Conservation (phyloP, 2,113 vertebrate species). For the Peromyscus polionotus region DNA sequence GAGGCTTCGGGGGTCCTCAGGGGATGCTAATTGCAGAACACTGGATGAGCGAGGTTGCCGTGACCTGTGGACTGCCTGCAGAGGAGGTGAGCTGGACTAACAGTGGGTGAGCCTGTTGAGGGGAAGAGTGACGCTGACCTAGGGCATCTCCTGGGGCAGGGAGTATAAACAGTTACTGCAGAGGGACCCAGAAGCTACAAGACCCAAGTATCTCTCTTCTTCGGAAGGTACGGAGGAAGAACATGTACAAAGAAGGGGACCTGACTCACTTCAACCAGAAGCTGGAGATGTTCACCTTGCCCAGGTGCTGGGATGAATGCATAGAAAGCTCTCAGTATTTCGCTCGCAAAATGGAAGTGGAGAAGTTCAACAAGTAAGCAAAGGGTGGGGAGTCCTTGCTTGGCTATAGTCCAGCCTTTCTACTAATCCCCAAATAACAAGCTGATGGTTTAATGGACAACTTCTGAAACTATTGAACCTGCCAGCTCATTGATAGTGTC, state of each 20-base stretch:
- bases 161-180: not conserved
- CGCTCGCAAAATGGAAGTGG: slow-evolving; percentile 84
- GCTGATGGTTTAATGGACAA: not conserved
- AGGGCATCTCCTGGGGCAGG: not conserved
- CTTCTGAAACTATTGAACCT: not conserved
- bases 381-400: not conserved
- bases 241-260: slow-evolving; percentile 94
- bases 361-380: slow-evolving; percentile 94
- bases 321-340: slow-evolving; percentile 88
- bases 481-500: not conserved
- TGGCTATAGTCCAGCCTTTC: not conserved
- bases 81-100: slow-evolving; percentile 89
- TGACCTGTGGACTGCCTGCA: slow-evolving; percentile 89
- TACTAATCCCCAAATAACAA: not conserved
- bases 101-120: too few species aligned
- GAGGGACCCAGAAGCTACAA: not conserved
- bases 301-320: slow-evolving; percentile 96
- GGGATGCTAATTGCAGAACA: slow-evolving; percentile 95
- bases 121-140: not conserved
- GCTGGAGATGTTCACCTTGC: slow-evolving; percentile 91
- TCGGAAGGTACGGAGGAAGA: slow-evolving; percentile 92
- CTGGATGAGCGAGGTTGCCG: slow-evolving; percentile 94
- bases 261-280: slow-evolving; percentile 94
- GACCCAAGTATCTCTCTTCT: slow-evolving; percentile 49
- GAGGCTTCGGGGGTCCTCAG: slow-evolving; percentile 97